Evolutionary conservation across 2,888 invertebrate species (phyloP), one percentile per base, ranked within the genome.

Genomic region (Synergus japonicus): DNA sequence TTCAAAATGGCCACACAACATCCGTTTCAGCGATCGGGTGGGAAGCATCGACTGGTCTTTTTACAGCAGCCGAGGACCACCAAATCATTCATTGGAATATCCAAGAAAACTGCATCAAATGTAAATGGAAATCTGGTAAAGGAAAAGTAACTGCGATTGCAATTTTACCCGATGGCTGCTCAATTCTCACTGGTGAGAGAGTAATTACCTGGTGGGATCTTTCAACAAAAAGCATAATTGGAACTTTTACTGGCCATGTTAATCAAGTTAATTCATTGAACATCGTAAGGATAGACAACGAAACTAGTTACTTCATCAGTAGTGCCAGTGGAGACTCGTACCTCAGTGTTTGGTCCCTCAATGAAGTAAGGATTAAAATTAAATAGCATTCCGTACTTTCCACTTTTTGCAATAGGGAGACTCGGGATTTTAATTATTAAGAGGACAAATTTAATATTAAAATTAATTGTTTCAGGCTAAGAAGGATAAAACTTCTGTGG

Each of bases 51-150:
- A 92, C 91, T 7, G 92, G 92, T 15, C 85, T 95, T 7, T 95
- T 94, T 86, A 94, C 94, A 69, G 94, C 94, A 78, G 94, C 94
- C 0, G 92, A 93, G 78, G 95, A 95, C 87, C 91, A 93, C 85
- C 93, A 94, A 81, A 93, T 94, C 65, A 86, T 93, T n/a, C 91
- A 93, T 63, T 94, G 94, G 94, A 92, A 92, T 79, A 77, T 93
- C 10, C 85, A 91, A 29, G 90, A 93, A 15, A 92, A 92, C 79
- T 90, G 90, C 49, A 91, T 92, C 66, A 89, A 92, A 78, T 88
- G 87, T n/a, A 94, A 95, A 93, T 94, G 96, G 95, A 95, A 96
- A 93, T 93, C 94, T 78, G 94, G 95, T 89, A 93, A 94, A 85
- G 93, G 76, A 7, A 93, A 92, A 89, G 92, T 95, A 0, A 90